Conservation (phyloP, 2,888 invertebrate species). For the Xylota segnis region DNA sequence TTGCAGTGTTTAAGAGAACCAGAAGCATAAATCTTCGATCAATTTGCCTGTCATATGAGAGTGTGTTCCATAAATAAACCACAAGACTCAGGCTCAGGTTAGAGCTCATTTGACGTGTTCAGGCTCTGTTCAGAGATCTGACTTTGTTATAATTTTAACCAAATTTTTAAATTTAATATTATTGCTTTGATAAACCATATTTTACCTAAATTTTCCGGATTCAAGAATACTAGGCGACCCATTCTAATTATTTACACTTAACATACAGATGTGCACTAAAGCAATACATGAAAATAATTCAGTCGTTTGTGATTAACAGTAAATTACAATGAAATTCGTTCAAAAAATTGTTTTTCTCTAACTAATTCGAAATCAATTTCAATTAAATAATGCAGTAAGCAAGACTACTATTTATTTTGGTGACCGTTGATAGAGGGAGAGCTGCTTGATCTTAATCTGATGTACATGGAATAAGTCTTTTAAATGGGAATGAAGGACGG, state of each 20-base stretch:
- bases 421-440: background rate
- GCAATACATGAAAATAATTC: constrained; percentile 33
- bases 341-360: constrained; percentile 13
- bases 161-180: too few relatives aligned
- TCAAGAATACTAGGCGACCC: background rate
- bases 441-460: background rate
- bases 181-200: background rate
- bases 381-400: background rate
- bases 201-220: background rate
- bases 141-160: too few relatives aligned
- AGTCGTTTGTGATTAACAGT: constrained; percentile 35
- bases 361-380: constrained; percentile 1
- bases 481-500: too few relatives aligned
- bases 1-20: too few relatives aligned
- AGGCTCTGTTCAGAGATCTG: too few relatives aligned
- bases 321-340: constrained; percentile 6
- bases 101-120: too few relatives aligned
- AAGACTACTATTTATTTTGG: constrained; percentile 12
- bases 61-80: too few relatives aligned
- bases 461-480: background rate
- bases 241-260: constrained; percentile 15
- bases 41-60: too few relatives aligned
- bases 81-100: too few relatives aligned
- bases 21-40: too few relatives aligned
- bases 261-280: constrained; percentile 14